Base-by-base conservation (phyloP, 2,888 invertebrate genomes). In the Tetanocera ferruginea region DNA sequence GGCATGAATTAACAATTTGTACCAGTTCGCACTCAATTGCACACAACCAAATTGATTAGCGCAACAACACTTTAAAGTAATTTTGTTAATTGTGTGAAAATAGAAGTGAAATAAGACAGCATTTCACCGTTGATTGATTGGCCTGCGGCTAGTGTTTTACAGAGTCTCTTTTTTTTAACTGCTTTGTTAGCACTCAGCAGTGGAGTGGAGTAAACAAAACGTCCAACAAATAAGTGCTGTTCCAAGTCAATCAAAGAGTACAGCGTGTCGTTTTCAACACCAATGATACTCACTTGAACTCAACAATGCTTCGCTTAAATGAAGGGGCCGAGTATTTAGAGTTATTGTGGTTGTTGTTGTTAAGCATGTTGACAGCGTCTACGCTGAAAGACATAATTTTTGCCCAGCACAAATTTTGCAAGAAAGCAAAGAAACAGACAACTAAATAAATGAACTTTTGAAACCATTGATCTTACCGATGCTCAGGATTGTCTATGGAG, bases 41-140 rank as follows among this genome's bases (percentile, higher is more conserved):
- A 8, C 5, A 60, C 25, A 28, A 14, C 17, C 4, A 60, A 60
- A 9, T 60, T 28, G 28, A 60, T 19, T 19, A 23, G 9, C 28
- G 23, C 25, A 60, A 60, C 14, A 23, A 60, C 14, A 23, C 28
- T 60, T 60, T 60, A 5, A 9, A 19, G 60, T 25, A 60, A 28
- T 60, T 60, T 60, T 25, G 60, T 28, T 60, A 60, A 60, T 60
- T 60, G 60, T 60, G 60, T 28, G 60, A 60, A 60, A 60, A 60
- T 28, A 60, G 25, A 25, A 60, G 17, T 14, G 23, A 28, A 55
- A 55, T 23, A 55, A 55, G 23, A 25, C 55, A 25, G 60, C 60
- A 60, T 60, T 60, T 60, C 60, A 19, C 60, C 25, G 25, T 60
- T 9, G 28, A 28, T 60, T 60, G 14, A 19, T 60, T 43, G 11